These are phyloP conservation scores for Folsomia manolachei DNA, from an alignment of 2,888 invertebrate species.

Conservation along the genomic window DNA sequence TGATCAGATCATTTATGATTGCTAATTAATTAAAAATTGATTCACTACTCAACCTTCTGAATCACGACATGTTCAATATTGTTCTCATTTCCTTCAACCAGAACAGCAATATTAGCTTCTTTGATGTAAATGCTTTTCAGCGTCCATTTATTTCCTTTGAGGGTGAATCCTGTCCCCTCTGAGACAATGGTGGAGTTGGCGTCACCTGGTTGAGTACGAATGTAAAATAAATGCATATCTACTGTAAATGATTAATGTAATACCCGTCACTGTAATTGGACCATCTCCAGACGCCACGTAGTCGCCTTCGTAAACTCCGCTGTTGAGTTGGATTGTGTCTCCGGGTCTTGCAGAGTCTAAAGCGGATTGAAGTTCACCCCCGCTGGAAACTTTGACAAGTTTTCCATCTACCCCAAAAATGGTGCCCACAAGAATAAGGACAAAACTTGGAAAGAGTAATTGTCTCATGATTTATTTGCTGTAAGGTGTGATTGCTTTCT, in stretches of 20 bases:
- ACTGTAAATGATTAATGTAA: too few relatives aligned
- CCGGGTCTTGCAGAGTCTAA: conserved; percentile 43
- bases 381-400: conserved; percentile 30
- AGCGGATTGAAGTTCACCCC: conserved; percentile 42
- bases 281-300: conserved; percentile 41
- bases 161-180: conserved; percentile 43
- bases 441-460: not conserved
- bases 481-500: not conserved
- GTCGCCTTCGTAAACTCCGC: conserved; percentile 41
- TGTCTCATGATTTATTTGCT: not conserved
- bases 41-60: not conserved
- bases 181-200: conserved; percentile 44
- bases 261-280: conserved; percentile 43
- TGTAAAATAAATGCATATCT: too few relatives aligned
- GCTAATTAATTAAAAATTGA: not conserved
- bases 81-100: conserved; percentile 42
- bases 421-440: not conserved
- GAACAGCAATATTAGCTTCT: conserved; percentile 41
- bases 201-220: too few relatives aligned
- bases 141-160: conserved; percentile 45
- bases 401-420: conserved; percentile 11
- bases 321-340: conserved; percentile 45
- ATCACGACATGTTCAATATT: conserved; percentile 34
- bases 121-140: conserved; percentile 46
- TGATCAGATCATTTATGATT: too few relatives aligned